A percentile compares a stretch with the other conserved stretches of the same genome.
Conservation (phyloP, 1,140 invertebrate genomes). For the Pantala flavescens region DNA sequence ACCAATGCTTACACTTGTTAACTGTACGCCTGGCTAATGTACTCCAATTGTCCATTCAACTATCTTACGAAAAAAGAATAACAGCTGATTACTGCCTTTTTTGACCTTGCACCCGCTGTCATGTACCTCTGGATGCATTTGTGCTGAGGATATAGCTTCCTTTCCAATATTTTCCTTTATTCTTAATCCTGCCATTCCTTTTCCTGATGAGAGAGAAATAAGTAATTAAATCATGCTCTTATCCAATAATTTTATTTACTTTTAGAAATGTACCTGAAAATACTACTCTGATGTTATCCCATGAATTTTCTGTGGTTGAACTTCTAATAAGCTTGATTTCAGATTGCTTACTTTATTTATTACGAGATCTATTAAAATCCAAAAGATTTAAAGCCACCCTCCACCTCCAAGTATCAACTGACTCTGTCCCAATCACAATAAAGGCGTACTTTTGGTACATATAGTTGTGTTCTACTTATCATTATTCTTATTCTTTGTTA, state of each 20-base stretch:
- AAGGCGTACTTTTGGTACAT: slow-evolving; percentile 2
- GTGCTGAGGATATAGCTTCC: not conserved
- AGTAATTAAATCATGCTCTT: not conserved
- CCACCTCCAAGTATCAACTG: slow-evolving; percentile 42
- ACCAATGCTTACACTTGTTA: not conserved
- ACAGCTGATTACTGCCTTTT: slow-evolving; percentile 14
- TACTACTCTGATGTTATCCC: not conserved
- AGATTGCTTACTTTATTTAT: not conserved
- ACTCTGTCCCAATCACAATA: slow-evolving; percentile 32
- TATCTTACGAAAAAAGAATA: slow-evolving; percentile 12
- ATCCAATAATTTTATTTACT: not conserved
- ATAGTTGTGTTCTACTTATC: slow-evolving; percentile 15
- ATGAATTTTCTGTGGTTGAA: not conserved
- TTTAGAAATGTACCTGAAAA: not conserved
- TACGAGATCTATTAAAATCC: not conserved
- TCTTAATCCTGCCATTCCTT: not conserved
- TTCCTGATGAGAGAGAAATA: not conserved
- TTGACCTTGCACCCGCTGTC: not conserved
- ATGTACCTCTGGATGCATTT: not conserved
- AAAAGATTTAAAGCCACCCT: slow-evolving; percentile 22
- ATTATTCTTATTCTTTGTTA: slow-evolving; percentile 18
- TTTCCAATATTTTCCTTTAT: not conserved
- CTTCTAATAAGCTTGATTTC: not conserved
- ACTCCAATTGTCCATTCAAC: not conserved
- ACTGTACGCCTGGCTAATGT: not conserved